Base-by-base conservation (phyloP, 2,113 vertebrate genomes). In the Gallinago paraguaiae region DNA sequence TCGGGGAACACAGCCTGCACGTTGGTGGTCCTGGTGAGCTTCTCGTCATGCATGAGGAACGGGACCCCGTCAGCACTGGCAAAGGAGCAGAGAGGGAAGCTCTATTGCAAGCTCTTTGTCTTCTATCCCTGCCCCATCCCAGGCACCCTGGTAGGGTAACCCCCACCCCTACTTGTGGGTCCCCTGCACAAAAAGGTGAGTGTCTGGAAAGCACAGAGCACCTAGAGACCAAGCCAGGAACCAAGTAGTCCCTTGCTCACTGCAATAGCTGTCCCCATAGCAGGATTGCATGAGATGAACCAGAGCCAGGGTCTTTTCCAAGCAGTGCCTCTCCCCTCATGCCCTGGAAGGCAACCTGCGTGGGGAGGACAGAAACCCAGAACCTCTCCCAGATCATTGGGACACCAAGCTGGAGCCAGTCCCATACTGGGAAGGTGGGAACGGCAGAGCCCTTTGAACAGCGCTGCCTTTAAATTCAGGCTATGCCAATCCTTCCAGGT, bases 11-110 rank as follows among this genome's bases (percentile, higher is more conserved):
- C 97, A 7, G 95, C 57, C 41, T 96, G 95, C 33, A 99, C 97
- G 0, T 99, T 81, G 17, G 99, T 99, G 14, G 99, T 99, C 96
- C 99, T 98, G 80, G 41, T 86, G 75, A 99, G 97, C 14, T 98
- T 98, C 18, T 97, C 35, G 2, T 99, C 99, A 7, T 99, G 99
- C 99, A 99, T 99, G 74, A 99, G 97, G 97, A 99, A 99, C 7
- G 99, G 99, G 65, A 95, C 76, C 19, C 98, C 96, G 0, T 99
- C 97, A 24, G 98, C 97, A 82, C 98, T 98, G 88, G 76, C 28
- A 86, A 57, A 92, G 83, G 86, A 69, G 89, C 61, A 94, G 67
- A 85, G n/a, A 86, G 10, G 4, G 33, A 85, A 80, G 57, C 25
- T 22, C 7, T n/a, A 28, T 65, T 71, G 20, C 16, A 76, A 81